A percentile compares a stretch with the other conserved stretches of the same genome.
phyloP scores from a whole-genome alignment of 2,797 vertebrate species.

The Sphaeramia orbicularis region DNA sequence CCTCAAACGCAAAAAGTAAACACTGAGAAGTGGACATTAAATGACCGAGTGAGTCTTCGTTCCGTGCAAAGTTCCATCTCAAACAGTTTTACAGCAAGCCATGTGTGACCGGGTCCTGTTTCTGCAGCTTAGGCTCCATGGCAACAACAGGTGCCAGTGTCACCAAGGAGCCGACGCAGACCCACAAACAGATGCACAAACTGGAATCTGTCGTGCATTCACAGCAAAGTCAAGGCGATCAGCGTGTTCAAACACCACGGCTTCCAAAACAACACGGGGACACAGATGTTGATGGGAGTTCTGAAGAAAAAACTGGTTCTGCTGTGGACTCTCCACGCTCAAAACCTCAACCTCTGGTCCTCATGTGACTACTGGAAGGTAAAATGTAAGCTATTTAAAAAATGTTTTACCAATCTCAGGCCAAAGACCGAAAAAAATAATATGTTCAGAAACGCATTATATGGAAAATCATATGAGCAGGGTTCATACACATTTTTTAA shows the following conservation, averaged over 20 bases:
- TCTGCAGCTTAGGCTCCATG: constrained; percentile 51
- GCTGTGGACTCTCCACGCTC: neutral
- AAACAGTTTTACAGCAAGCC: constrained; percentile 49
- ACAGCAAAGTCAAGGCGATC: neutral
- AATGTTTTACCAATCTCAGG: no score
- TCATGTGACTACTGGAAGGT: neutral
- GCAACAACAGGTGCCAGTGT: constrained; percentile 54
- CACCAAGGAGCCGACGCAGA: constrained; percentile 14
- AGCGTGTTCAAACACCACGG: neutral
- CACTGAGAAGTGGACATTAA: neutral
- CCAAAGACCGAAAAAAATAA: no score
- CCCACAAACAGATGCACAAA: constrained; percentile 5
- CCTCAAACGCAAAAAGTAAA: constrained; percentile 12
- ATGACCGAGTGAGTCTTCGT: neutral
- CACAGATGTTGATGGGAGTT: neutral
- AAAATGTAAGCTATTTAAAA: neutral
- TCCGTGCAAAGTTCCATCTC: constrained; percentile 23
- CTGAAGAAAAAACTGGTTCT: neutral
- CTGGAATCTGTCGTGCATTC: constrained; percentile 5
- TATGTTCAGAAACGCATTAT: no score
- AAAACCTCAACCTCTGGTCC: neutral
- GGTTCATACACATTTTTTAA: no score
- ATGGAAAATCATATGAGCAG: no score
- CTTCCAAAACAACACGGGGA: neutral
- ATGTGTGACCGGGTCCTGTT: constrained; percentile 30